Percentiles rank a stretch among this genome's conserved stretches.
These are phyloP conservation scores for Melinopterus prodromus DNA, from an alignment of 2,888 invertebrate genomes.

Conservation along the genomic window DNA sequence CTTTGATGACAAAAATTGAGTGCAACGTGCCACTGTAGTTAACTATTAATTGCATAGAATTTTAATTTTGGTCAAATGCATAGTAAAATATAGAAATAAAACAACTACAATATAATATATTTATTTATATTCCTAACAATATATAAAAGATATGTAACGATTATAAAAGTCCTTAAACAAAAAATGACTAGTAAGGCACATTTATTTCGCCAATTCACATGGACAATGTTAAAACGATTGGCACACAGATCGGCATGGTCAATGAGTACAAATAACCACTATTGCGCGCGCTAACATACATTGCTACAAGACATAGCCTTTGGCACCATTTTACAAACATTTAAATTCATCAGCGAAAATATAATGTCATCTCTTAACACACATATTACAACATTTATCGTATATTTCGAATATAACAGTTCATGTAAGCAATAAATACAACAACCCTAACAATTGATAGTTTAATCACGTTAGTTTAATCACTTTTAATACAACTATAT, in stretches of 20 bases:
- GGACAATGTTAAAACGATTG: neutral
- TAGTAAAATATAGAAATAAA: neutral
- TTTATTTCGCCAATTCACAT: conserved; percentile 7
- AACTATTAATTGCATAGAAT: too few species aligned
- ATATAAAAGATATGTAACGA: conserved; percentile 35
- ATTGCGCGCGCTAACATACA: neutral
- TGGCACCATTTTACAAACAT: neutral
- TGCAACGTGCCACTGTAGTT: too few species aligned
- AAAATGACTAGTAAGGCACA: conserved; percentile 38
- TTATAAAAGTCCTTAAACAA: conserved; percentile 33
- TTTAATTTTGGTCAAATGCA: too few species aligned
- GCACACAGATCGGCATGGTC: neutral
- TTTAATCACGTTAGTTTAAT: neutral
- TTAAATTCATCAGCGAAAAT: neutral
- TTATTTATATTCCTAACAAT: conserved; percentile 31
- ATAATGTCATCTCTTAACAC: neutral
- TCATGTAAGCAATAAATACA: conserved; percentile 18
- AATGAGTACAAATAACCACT: neutral
- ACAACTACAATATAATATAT: conserved; percentile 7
- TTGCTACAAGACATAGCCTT: neutral
- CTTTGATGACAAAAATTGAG: too few species aligned
- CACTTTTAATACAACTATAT: conserved; percentile 8
- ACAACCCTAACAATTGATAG: conserved; percentile 17
- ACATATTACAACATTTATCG: neutral
- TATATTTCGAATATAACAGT: conserved; percentile 11